A percentile compares a stretch with the other conserved stretches of the same genome.
These are phyloP conservation scores for Balanococcus diminutus DNA, from an alignment of 2,888 invertebrate genomes.

Conservation along the genomic window DNA sequence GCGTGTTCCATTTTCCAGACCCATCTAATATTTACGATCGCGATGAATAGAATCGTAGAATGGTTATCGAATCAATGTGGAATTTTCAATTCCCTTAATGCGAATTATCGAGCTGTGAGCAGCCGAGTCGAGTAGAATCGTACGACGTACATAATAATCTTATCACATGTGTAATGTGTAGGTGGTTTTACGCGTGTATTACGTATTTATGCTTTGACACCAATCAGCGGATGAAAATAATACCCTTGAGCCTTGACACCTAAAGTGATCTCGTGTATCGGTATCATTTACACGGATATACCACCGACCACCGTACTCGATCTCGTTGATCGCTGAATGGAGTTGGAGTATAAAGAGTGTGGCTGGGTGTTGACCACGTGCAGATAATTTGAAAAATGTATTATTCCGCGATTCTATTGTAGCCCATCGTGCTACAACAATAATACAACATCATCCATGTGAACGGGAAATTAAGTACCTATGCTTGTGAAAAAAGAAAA, in stretches of 20 bases:
- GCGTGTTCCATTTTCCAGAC: no score
- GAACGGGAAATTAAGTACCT: neutral
- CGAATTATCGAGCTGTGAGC: neutral
- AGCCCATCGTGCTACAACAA: neutral
- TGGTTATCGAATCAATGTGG: neutral
- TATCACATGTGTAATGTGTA: neutral
- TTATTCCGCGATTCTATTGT: neutral
- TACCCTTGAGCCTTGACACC: constrained; percentile 5
- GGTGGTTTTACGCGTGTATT: neutral
- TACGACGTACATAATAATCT: neutral
- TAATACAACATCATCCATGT: neutral
- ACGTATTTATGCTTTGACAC: neutral
- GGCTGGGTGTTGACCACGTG: neutral
- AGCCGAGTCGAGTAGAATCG: no score
- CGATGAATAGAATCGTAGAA: no score
- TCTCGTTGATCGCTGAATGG: neutral
- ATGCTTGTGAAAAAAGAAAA: neutral
- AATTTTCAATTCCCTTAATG: neutral
- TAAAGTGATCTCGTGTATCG: neutral
- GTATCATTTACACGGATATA: constrained; percentile 1
- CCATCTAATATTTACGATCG: no score
- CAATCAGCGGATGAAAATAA: neutral
- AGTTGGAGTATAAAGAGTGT: no score
- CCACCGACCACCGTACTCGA: neutral
- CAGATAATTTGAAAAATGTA: neutral